These are phyloP conservation scores for Romanogobio albipinnatus DNA, from an alignment of 2,113 vertebrate genomes.

Conservation along the genomic window DNA sequence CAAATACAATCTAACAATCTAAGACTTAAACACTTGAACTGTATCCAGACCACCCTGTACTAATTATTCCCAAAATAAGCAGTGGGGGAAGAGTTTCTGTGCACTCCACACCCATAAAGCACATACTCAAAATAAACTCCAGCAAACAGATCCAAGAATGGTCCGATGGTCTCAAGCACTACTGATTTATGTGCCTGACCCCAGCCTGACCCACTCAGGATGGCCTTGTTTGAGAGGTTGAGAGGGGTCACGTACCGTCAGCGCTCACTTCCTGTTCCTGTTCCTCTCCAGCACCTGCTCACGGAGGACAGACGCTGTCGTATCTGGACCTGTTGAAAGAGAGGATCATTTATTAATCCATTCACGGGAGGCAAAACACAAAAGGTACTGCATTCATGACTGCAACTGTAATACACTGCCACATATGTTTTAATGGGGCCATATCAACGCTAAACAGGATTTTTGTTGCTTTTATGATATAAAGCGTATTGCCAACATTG, in stretches of 20 bases:
- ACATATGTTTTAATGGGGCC: neutral
- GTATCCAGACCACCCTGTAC: conserved; percentile 18
- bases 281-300: conserved; percentile 1
- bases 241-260: conserved; percentile 28
- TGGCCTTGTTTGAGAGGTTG: neutral
- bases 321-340: neutral
- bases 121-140: conserved; percentile 4
- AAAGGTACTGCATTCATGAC: neutral
- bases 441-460: no score
- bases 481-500: no score
- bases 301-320: neutral
- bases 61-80: conserved; percentile 29
- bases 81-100: neutral
- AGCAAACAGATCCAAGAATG: neutral
- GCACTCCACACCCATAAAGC: conserved; percentile 3
- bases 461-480: no score
- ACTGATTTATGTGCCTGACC: neutral
- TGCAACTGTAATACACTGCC: neutral
- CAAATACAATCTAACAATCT: neutral
- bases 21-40: neutral
- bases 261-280: neutral
- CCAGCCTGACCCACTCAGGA: neutral
- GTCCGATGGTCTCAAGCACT: neutral
- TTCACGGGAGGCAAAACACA: neutral
- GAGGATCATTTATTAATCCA: neutral